phyloP scores from a whole-genome alignment of 2,888 invertebrate genomes.

The Monochamus alternatus region DNA sequence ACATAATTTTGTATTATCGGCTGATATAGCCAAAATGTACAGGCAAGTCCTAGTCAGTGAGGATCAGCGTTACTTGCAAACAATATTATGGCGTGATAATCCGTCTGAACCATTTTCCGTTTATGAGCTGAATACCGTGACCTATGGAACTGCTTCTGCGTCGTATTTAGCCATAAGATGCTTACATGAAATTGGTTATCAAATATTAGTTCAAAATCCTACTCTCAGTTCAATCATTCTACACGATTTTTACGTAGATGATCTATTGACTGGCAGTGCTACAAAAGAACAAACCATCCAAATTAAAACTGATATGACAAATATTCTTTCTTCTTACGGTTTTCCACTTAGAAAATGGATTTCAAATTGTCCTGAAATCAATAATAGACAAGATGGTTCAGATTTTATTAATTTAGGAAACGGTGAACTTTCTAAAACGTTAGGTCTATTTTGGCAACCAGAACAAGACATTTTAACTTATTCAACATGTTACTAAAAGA shows the following conservation, averaged over 20 bases:
- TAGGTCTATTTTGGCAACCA: neutral
- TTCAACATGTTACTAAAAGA: constrained; percentile 21
- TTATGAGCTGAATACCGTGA: neutral
- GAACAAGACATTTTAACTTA: neutral
- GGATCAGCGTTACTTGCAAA: neutral
- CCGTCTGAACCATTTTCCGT: neutral
- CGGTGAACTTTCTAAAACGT: neutral
- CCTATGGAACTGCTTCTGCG: neutral
- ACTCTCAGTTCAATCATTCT: neutral
- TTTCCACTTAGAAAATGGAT: neutral
- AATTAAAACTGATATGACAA: neutral
- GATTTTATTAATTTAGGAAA: neutral
- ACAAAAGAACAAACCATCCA: neutral
- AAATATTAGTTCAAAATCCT: neutral
- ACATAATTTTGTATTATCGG: neutral
- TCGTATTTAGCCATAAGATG: neutral
- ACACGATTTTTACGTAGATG: constrained; percentile 5
- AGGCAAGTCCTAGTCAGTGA: neutral
- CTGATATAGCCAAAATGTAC: neutral
- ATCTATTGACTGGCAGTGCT: neutral
- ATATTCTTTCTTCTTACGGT: neutral
- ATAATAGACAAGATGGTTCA: neutral
- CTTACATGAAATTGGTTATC: neutral
- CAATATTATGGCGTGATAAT: neutral
- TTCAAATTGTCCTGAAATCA: constrained; percentile 5